Evolutionary conservation across 2,797 vertebrate species (phyloP).

Genomic region (Peromyscus eremicus): DNA sequence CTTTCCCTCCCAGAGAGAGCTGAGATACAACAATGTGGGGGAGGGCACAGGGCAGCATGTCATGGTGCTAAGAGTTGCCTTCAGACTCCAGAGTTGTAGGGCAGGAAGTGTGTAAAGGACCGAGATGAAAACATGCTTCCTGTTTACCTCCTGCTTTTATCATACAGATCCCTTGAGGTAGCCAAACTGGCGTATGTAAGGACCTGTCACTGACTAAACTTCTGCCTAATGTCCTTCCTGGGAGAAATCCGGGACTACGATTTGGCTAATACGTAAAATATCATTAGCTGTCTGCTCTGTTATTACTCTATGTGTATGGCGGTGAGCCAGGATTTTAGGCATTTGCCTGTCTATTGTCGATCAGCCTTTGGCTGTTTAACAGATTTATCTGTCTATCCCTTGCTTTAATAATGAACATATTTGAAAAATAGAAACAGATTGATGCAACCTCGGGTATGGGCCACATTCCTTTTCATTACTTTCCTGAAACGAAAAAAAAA

Average conservation of each 20-base stretch:
- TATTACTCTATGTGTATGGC: neutral
- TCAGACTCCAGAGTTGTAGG: neutral
- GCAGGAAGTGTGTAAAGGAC: slow-evolving; percentile 67
- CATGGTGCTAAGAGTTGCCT: neutral
- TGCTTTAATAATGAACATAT: neutral
- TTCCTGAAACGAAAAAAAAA: slow-evolving; percentile 52
- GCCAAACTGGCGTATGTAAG: neutral
- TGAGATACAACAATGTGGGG: neutral
- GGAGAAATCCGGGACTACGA: slow-evolving; percentile 61
- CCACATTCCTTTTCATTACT: slow-evolving; percentile 67
- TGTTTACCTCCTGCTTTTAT: slow-evolving; percentile 66
- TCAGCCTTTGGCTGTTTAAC: neutral
- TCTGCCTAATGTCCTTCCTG: slow-evolving; percentile 42
- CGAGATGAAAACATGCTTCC: slow-evolving; percentile 66
- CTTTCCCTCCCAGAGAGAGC: slow-evolving; percentile 1
- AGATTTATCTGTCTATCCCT: neutral
- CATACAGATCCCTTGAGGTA: slow-evolving; percentile 67
- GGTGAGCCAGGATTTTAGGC: neutral
- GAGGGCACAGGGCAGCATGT: neutral
- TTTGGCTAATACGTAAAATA: slow-evolving; percentile 50
- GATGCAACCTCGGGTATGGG: slow-evolving; percentile 12
- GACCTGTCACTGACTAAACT: slow-evolving; percentile 12
- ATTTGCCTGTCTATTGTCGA: neutral
- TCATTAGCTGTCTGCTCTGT: slow-evolving; percentile 16
- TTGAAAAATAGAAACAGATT: slow-evolving; percentile 50